Conservation (phyloP, 1,140 invertebrate genomes). For the Hestina assimilis region DNA sequence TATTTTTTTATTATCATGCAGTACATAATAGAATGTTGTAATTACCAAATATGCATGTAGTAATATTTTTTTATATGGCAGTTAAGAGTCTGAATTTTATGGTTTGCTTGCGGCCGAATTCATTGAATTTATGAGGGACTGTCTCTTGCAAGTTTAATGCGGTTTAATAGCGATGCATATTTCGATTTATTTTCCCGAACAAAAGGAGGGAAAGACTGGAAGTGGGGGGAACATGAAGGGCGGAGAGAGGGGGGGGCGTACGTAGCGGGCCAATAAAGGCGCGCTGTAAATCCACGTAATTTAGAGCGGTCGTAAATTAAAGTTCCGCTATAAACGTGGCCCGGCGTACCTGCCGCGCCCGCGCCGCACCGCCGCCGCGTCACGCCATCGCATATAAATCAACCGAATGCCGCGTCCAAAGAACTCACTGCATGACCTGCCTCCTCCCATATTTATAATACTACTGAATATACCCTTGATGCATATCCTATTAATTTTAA, state of each 20-base stretch:
- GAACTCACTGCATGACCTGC: conserved; percentile 8
- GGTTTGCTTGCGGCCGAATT: conserved; percentile 8
- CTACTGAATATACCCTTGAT: background rate
- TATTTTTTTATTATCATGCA: too few species aligned
- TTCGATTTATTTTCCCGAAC: conserved; percentile 31
- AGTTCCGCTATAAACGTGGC: conserved; percentile 73
- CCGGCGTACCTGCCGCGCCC: conserved; percentile 48
- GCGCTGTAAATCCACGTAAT: conserved; percentile 75
- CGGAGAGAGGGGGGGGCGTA: conserved; percentile 43
- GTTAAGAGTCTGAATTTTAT: conserved; percentile 10
- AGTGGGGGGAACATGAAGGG: conserved; percentile 49
- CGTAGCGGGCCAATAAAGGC: conserved; percentile 71
- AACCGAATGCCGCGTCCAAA: background rate
- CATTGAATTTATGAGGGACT: conserved; percentile 18
- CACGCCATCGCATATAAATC: conserved; percentile 30
- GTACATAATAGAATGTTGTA: too few species aligned
- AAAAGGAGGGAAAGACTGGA: conserved; percentile 35
- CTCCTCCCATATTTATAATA: conserved; percentile 1
- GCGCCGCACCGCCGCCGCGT: conserved; percentile 34
- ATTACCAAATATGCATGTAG: too few species aligned
- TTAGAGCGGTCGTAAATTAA: conserved; percentile 74
- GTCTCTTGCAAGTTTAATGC: conserved; percentile 23
- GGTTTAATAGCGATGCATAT: conserved; percentile 45
- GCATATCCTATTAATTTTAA: background rate
- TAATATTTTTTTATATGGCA: background rate